Conservation (phyloP, 2,113 vertebrate species). For the Petroica traversi region DNA sequence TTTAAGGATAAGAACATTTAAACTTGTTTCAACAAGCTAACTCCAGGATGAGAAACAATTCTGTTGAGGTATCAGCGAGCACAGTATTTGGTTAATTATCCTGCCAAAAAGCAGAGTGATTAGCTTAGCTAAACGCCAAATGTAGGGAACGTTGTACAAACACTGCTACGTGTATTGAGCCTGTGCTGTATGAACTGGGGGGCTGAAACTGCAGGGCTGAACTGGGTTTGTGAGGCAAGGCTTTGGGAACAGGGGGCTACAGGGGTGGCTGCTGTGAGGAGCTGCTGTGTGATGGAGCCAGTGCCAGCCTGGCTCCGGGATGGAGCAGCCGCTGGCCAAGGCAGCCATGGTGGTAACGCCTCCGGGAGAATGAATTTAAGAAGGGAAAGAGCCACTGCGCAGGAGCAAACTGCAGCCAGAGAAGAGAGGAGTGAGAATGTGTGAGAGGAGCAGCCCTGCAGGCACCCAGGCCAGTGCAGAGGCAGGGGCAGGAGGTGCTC, state of each 20-base stretch:
- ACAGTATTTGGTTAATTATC: background rate
- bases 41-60: background rate
- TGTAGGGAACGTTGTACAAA: background rate
- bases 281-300: background rate
- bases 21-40: conserved; percentile 38
- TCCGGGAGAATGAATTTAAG: background rate
- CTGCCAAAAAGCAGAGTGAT: conserved; percentile 13
- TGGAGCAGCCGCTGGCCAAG: background rate
- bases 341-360: background rate
- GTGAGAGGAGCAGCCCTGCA: background rate
- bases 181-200: too few species aligned
- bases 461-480: too few species aligned
- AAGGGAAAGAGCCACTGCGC: background rate
- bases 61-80: background rate
- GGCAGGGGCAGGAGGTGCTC: background rate
- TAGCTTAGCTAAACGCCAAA: background rate
- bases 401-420: background rate
- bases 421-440: background rate
- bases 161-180: background rate
- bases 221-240: background rate
- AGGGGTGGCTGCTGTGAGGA: background rate
- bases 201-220: too few species aligned
- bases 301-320: background rate
- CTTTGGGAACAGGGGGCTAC: too few species aligned
- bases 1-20: background rate